Base-by-base conservation (phyloP, 2,888 invertebrate genomes). In the Caenorhabditis parvicauda region DNA sequence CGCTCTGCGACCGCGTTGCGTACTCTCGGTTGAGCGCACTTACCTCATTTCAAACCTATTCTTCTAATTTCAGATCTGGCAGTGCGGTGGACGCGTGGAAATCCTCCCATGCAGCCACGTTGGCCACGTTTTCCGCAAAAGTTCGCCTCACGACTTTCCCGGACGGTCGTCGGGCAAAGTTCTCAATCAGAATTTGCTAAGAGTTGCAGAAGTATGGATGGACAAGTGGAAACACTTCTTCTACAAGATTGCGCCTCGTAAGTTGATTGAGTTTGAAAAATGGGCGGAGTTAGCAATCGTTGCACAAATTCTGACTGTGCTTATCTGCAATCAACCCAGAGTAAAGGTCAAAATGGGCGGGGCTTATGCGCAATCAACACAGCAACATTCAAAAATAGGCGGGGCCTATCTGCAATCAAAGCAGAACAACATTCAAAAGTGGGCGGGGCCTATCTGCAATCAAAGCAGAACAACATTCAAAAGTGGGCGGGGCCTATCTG, bases 61-160 rank as follows among this genome's bases (percentile, higher is more conserved):
- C 42, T 39, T 48, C 25, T 37, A 17, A 17, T 52, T 58, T 29
- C 25, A 80, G 77, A 75, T 81, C 24, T 81, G 81, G 81, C 77
- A 78, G 54, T 81, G 81, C 62, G 82, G 81, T 7, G 81, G 82
- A 5, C 66, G 76, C 6, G 68, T 81, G 5, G 81, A 81, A 47
- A 81, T 82, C 32, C 54, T 80, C 19, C 81, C 81, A 4, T 81
- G 76, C 48, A 79, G 77, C n/a, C 81, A 81, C 59, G 81, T 81
- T 12, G 81, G 81, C 4, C 81, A 81, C 60, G 68, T 81, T 21
- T 81, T 82, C 58, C 72, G 81, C 22, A 77, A 81, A 42, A 74
- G 78, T 2, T 84, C 84, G 1, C 85, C 85, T 1, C 85, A 85
- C 73, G 82, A 84, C 25, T 85, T 85, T 80, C 85, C 85, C 0